Evolutionary conservation across 2,797 vertebrate genomes (phyloP), one percentile per base, ranked within the genome.

Genomic region (Etheostoma nigrum): DNA sequence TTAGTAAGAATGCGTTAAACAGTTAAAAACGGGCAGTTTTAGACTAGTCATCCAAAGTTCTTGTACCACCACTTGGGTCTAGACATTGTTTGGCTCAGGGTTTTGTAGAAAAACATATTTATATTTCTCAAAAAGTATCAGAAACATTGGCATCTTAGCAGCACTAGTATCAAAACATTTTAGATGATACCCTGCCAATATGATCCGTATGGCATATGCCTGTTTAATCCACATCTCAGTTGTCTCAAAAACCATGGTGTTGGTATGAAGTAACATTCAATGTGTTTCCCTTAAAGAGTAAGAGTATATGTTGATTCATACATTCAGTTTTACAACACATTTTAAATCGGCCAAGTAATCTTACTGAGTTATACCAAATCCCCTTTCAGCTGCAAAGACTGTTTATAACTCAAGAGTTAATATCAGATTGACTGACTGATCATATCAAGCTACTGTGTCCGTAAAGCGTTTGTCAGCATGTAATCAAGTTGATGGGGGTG

Each of bases 401-500:
- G 48, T 1, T 19, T 13, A 30, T 60, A 78, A 79, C 67, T 78
- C 49, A 18, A 18, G 61, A 42, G 58, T 72, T 59, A 19, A 74
- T 71, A 74, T 77, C 53, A 45, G 60, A 79, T 74, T 79, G 72
- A 58, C 72, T 11, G 10, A 11, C 36, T 40, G 36, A 40, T 40
- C 67, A 13, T 13, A 33, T 64, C 71, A 40, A 69, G 77, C 59
- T 21, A 6, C 61, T 70, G 36, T 4, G 54, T 75, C 67, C 52
- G 47, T 42, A 27, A 11, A 42, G 81, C 79, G 67, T 82, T 70
- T 88, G 79, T 87, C 68, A 42, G 81, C 67, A 45, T 64, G 78
- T 84, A 89, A 89, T 87, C 81, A 85, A 83, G 68, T 64, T 84
- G 85, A 91, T 89, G 80, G 83, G 83, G 76, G 33, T 54, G 72